A percentile compares a stretch with the other conserved stretches of the same genome.
Evolutionary conservation across 2,888 invertebrate genomes (phyloP).

Genomic region (Cheilosia vulpina): DNA sequence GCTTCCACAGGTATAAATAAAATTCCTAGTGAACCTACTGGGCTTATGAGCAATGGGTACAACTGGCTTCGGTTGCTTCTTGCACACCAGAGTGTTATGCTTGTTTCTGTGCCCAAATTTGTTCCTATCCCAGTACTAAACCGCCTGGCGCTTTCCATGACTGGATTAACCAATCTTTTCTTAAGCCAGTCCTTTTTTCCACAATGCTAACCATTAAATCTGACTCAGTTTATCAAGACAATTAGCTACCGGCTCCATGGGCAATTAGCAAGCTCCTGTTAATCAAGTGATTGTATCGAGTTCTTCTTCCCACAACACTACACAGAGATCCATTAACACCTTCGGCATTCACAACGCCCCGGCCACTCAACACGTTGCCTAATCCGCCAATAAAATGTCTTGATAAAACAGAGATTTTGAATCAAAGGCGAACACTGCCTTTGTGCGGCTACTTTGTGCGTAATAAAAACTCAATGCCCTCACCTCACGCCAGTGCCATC

Average conservation of each 20-base stretch:
- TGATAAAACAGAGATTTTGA: conserved; percentile 41
- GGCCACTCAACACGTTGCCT: conserved; percentile 60
- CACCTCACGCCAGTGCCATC: conserved; percentile 38
- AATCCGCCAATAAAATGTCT: conserved; percentile 67
- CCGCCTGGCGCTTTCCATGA: neutral
- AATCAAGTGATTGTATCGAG: conserved; percentile 63
- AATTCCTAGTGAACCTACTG: too few relatives aligned
- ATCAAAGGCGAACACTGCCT: conserved; percentile 1
- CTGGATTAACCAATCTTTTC: too few relatives aligned
- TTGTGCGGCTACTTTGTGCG: conserved; percentile 7
- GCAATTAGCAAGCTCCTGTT: conserved; percentile 51
- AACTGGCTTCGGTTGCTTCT: too few relatives aligned
- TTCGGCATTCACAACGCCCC: conserved; percentile 36
- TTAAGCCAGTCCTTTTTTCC: too few relatives aligned
- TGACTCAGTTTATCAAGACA: conserved; percentile 17
- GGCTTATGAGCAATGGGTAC: too few relatives aligned
- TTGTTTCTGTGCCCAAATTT: too few relatives aligned
- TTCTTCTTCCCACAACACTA: conserved; percentile 4
- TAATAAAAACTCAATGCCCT: conserved; percentile 59
- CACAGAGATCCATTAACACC: conserved; percentile 63
- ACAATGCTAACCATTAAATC: conserved; percentile 32
- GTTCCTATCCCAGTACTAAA: too few relatives aligned
- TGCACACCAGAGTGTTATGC: too few relatives aligned
- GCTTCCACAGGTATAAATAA: too few relatives aligned
- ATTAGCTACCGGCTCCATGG: conserved; percentile 1